Percentiles rank a stretch among this genome's conserved stretches.
These are phyloP conservation scores for Tangara arthus DNA, from an alignment of 2,797 vertebrate species.

Conservation along the genomic window DNA sequence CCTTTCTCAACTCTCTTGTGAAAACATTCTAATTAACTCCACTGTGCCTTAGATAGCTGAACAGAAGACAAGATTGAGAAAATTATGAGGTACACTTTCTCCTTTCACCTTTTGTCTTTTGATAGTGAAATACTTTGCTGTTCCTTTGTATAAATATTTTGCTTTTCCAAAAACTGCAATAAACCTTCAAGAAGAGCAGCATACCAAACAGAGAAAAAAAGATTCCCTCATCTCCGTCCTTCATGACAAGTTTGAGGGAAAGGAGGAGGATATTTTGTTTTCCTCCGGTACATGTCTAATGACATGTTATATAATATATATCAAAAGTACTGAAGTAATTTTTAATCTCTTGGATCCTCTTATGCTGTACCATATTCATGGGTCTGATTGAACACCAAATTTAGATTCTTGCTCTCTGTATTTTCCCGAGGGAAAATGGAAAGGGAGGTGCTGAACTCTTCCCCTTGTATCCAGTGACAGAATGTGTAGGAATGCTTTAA, in stretches of 20 bases:
- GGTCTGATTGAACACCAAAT: background rate
- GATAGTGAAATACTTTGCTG: background rate
- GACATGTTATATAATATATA: background rate
- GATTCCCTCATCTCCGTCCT: background rate
- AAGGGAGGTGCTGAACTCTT: background rate
- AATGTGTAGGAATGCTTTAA: accelerated
- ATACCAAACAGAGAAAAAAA: background rate
- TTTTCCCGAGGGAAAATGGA: background rate
- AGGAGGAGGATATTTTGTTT: background rate
- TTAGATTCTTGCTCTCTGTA: background rate
- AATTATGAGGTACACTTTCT: background rate
- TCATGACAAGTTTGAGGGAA: background rate
- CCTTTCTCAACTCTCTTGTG: background rate
- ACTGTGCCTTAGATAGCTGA: background rate
- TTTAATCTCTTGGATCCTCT: background rate
- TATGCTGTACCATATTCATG: accelerated
- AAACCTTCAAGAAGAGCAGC: background rate
- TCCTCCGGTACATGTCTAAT: background rate
- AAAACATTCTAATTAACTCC: slow-evolving; percentile 42
- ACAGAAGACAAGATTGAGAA: background rate
- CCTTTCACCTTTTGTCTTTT: background rate
- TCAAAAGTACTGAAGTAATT: background rate
- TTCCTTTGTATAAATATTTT: background rate
- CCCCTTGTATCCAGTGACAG: background rate
- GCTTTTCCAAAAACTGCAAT: background rate